Evolutionary conservation across 2,888 invertebrate genomes (phyloP).

Genomic region (Oeneis ivallda): DNA sequence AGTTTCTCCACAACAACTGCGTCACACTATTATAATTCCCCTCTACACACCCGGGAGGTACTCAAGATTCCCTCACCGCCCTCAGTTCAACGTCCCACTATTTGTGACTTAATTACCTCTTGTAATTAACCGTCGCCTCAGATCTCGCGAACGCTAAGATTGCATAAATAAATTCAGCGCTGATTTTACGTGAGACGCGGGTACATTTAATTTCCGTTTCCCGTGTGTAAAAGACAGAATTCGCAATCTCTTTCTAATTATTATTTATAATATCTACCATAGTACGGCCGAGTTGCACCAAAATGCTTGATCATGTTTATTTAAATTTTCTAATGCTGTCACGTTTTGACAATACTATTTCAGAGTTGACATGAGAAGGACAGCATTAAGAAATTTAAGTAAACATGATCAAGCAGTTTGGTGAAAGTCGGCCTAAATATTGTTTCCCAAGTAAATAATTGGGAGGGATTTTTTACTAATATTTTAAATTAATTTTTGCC

Average conservation of each 20-base stretch:
- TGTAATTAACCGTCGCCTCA: constrained; percentile 45
- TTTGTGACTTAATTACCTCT: constrained; percentile 44
- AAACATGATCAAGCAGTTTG: no score
- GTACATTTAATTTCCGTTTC: constrained; percentile 15
- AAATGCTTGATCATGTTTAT: no score
- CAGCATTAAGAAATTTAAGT: no score
- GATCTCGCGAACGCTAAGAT: constrained; percentile 38
- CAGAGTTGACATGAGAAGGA: no score
- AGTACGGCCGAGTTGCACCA: no score
- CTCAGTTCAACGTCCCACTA: constrained; percentile 36
- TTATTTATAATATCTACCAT: no score
- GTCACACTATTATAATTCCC: not conserved
- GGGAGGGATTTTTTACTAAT: no score
- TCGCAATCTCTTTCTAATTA: not conserved
- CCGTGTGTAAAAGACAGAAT: constrained; percentile 2
- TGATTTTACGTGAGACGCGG: constrained; percentile 29
- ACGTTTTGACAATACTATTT: no score
- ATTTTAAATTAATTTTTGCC: no score
- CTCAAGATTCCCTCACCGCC: constrained; percentile 20
- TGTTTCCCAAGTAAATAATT: no score
- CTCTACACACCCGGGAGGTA: constrained; percentile 23
- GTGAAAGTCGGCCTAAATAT: no score
- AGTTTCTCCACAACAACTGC: not conserved
- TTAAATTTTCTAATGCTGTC: no score
- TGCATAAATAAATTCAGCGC: constrained; percentile 40